These are phyloP conservation scores for Oryzias celebensis DNA, from an alignment of 2,113 vertebrate species.

Conservation along the genomic window DNA sequence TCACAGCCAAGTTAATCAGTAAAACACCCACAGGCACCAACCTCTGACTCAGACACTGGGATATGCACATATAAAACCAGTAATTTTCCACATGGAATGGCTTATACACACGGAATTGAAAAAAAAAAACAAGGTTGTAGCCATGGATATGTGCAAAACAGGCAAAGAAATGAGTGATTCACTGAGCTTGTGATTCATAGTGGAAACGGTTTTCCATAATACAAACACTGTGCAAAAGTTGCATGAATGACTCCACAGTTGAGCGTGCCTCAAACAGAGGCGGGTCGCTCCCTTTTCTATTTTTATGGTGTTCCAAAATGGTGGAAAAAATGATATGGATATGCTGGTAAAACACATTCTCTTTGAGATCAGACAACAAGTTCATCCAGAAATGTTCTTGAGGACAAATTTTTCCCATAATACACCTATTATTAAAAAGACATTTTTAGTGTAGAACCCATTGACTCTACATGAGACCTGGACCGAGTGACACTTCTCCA, in stretches of 20 bases:
- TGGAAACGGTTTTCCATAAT: conserved; percentile 58
- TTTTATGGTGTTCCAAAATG: conserved; percentile 9
- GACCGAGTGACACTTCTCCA: no score
- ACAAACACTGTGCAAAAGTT: conserved; percentile 32
- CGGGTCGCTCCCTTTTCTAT: conserved; percentile 36
- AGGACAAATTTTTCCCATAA: conserved; percentile 8
- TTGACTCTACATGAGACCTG: no score
- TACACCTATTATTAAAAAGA: background rate
- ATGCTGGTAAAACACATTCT: conserved; percentile 11
- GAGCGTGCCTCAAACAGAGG: conserved; percentile 24
- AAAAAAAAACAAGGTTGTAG: conserved; percentile 36
- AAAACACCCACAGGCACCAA: conserved; percentile 25
- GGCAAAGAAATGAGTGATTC: conserved; percentile 46
- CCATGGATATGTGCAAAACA: conserved; percentile 69
- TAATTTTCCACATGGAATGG: conserved; percentile 38
- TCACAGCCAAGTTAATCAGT: conserved; percentile 31
- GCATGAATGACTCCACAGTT: conserved; percentile 40
- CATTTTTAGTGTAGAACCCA: no score
- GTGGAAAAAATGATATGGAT: conserved; percentile 44
- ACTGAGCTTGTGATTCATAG: conserved; percentile 60
- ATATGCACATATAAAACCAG: conserved; percentile 36
- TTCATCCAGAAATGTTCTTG: conserved; percentile 11
- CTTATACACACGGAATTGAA: conserved; percentile 35
- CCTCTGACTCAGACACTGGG: conserved; percentile 35
- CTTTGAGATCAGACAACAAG: conserved; percentile 6